Conservation (phyloP, 1,140 invertebrate genomes). For the Pseudomyrmex flavicornis region DNA sequence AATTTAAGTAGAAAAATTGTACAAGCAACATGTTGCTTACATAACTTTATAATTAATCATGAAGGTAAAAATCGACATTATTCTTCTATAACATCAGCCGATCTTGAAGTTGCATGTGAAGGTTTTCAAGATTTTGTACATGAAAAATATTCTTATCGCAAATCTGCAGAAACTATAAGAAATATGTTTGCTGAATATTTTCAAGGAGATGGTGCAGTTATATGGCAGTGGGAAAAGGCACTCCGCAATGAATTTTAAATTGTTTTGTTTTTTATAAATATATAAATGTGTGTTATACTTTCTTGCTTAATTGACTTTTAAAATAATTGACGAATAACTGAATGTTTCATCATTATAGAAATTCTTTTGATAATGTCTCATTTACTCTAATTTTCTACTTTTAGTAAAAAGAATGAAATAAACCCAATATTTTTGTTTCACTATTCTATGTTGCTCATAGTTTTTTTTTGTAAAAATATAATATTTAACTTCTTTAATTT, state of each 20-base stretch:
- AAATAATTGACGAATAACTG: too few relatives aligned
- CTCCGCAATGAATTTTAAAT: constrained; percentile 6
- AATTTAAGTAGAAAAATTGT: not conserved
- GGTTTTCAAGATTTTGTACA: not conserved
- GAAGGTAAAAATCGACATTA: not conserved
- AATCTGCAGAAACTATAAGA: not conserved
- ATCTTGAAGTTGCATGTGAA: not conserved
- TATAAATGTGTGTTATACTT: too few relatives aligned
- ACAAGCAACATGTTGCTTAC: not conserved
- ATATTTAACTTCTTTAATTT: too few relatives aligned
- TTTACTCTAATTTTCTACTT: too few relatives aligned
- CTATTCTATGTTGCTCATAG: too few relatives aligned
- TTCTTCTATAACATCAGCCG: not conserved
- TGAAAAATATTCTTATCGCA: not conserved
- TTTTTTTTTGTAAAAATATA: too few relatives aligned
- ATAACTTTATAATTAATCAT: constrained; percentile 1
- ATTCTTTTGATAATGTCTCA: too few relatives aligned
- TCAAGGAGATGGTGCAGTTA: not conserved
- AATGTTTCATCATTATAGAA: too few relatives aligned
- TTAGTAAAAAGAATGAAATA: too few relatives aligned
- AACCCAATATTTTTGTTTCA: too few relatives aligned
- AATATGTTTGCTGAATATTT: not conserved
- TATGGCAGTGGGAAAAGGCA: constrained; percentile 5
- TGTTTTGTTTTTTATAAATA: not conserved
- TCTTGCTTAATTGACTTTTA: too few relatives aligned